Conservation (phyloP, 2,888 invertebrate species). For the Oeneis ivallda region DNA sequence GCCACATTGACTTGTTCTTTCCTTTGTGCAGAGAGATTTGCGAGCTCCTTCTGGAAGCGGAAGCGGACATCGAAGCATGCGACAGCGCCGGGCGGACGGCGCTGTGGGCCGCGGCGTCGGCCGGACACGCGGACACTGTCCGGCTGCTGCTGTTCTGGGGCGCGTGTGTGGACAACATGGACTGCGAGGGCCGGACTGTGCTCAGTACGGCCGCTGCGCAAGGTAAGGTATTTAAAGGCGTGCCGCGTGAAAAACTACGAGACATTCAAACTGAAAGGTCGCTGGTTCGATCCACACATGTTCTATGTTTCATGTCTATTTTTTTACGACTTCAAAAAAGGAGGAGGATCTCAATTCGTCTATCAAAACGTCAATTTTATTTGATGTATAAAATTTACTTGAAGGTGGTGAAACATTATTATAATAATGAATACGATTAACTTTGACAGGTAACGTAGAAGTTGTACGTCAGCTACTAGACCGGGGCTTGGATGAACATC, state of each 20-base stretch:
- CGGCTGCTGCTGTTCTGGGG: constrained; percentile 96
- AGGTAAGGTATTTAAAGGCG: not conserved
- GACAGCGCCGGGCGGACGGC: constrained; percentile 92
- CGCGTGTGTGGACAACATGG: constrained; percentile 96
- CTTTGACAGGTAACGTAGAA: constrained; percentile 85
- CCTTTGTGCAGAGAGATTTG: constrained; percentile 88
- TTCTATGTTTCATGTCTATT: no score
- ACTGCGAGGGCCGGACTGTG: constrained; percentile 95
- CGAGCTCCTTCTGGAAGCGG: constrained; percentile 94
- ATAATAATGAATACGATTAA: no score
- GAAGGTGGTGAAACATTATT: no score
- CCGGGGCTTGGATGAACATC: constrained; percentile 92
- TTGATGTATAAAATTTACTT: no score
- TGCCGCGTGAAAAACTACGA: no score
- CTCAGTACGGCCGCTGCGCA: constrained; percentile 89
- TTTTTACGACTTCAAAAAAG: no score
- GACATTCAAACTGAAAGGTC: no score
- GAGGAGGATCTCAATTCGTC: no score
- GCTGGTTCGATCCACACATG: no score
- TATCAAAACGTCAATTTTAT: no score
- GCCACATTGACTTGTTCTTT: not conserved
- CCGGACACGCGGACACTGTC: constrained; percentile 93
- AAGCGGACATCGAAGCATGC: constrained; percentile 94
- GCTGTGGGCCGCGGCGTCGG: constrained; percentile 95
- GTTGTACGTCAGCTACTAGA: constrained; percentile 94